A percentile compares a stretch with the other conserved stretches of the same genome.
Conservation (phyloP, 2,888 invertebrate genomes). For the Therioaphis trifolii region DNA sequence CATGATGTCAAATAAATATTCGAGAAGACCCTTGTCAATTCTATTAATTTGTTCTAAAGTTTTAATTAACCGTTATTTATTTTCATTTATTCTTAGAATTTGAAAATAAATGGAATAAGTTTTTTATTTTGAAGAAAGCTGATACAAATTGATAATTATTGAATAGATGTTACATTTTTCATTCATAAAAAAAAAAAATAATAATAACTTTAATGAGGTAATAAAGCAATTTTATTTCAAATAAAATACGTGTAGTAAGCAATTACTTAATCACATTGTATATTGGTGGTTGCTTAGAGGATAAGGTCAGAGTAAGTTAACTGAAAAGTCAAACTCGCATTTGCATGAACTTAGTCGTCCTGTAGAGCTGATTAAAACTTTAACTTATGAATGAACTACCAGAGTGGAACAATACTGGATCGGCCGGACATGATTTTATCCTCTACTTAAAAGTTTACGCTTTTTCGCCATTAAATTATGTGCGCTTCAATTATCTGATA, state of each 20-base stretch:
- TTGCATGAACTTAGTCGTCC: slow-evolving; percentile 30
- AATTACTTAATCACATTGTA: slow-evolving; percentile 31
- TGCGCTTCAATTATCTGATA: background rate
- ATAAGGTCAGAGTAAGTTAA: slow-evolving; percentile 35
- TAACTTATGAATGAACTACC: slow-evolving; percentile 38
- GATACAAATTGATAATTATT: too few species aligned
- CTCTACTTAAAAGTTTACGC: slow-evolving; percentile 22
- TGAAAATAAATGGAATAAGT: too few species aligned
- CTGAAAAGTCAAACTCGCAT: slow-evolving; percentile 49
- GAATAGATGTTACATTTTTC: too few species aligned
- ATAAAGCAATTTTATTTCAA: background rate
- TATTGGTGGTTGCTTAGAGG: slow-evolving; percentile 23
- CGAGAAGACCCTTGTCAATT: too few species aligned
- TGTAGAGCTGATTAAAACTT: slow-evolving; percentile 49
- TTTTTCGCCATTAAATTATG: slow-evolving; percentile 20
- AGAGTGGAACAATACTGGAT: slow-evolving; percentile 28
- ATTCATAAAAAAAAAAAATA: background rate
- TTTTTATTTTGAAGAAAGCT: too few species aligned
- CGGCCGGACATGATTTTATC: slow-evolving; percentile 24
- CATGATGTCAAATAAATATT: too few species aligned
- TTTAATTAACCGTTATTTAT: too few species aligned
- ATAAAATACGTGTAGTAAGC: background rate
- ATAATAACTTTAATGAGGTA: too few species aligned
- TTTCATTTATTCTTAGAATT: too few species aligned
- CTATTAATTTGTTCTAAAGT: too few species aligned